A percentile compares a stretch with the other conserved stretches of the same genome.
Conservation (phyloP, 2,888 invertebrate genomes). For the Perizoma flavofasciatum region DNA sequence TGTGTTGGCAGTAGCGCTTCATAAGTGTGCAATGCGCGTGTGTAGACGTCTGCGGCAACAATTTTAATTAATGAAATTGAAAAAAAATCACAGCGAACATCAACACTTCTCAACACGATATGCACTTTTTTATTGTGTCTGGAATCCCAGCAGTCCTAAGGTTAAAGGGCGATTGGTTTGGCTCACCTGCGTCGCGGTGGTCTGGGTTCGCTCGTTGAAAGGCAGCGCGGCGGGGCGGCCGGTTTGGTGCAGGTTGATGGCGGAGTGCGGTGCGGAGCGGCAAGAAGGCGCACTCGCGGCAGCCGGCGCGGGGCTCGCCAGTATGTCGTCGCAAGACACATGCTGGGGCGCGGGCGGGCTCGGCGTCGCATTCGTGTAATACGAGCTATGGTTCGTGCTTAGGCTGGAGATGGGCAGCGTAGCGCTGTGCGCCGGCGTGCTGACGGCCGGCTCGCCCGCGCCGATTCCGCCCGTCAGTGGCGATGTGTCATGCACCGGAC, state of each 20-base stretch:
- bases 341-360: slow-evolving; percentile 78
- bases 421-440: slow-evolving; percentile 77
- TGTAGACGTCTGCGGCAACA: too few species aligned
- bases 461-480: slow-evolving; percentile 68
- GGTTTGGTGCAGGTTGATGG: slow-evolving; percentile 74
- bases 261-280: slow-evolving; percentile 78
- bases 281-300: slow-evolving; percentile 68
- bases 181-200: slow-evolving; percentile 37
- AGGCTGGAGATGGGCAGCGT: slow-evolving; percentile 82
- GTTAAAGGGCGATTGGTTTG: neutral
- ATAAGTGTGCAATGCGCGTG: too few species aligned
- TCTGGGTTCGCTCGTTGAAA: slow-evolving; percentile 64
- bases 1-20: too few species aligned
- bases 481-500: slow-evolving; percentile 83
- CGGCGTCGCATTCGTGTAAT: slow-evolving; percentile 85
- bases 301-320: slow-evolving; percentile 62
- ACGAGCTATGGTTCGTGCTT: slow-evolving; percentile 81
- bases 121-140: neutral
- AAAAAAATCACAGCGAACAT: too few species aligned
- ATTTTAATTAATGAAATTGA: too few species aligned
- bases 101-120: too few species aligned
- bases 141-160: neutral
- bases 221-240: slow-evolving; percentile 70
- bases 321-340: slow-evolving; percentile 77
- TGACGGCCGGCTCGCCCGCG: slow-evolving; percentile 69